Percentiles rank a stretch among this genome's conserved stretches.
Evolutionary conservation across 2,888 invertebrate species (phyloP).

Genomic region (Anarsia innoxiella): DNA sequence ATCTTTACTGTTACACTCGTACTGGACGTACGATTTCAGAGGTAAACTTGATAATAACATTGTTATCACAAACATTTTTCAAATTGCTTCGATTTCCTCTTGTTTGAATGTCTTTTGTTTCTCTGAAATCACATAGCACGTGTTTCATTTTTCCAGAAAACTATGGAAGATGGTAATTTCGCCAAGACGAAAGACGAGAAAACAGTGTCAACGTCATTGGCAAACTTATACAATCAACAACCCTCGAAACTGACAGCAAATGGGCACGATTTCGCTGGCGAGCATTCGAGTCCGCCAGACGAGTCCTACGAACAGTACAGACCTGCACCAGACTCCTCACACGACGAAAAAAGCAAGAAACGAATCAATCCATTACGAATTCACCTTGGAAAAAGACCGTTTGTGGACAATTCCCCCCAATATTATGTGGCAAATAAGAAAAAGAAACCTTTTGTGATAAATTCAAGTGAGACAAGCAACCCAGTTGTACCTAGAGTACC

Average conservation of each 20-base stretch:
- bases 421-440: conserved; percentile 51
- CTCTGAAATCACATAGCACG: conserved; percentile 52
- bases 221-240: conserved; percentile 52
- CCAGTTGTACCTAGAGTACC: conserved; percentile 47
- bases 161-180: conserved; percentile 74
- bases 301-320: conserved; percentile 36
- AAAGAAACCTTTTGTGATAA: conserved; percentile 44
- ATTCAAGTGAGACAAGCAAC: conserved; percentile 45
- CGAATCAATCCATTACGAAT: conserved; percentile 65
- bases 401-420: conserved; percentile 59
- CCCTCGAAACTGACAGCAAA: conserved; percentile 54
- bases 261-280: conserved; percentile 52
- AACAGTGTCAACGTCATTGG: conserved; percentile 46
- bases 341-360: conserved; percentile 53
- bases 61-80: conserved; percentile 49
- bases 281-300: conserved; percentile 36
- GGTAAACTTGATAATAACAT: conserved; percentile 43
- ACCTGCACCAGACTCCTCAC: conserved; percentile 33
- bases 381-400: conserved; percentile 66
- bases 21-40: conserved; percentile 73
- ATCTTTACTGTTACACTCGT: conserved; percentile 67
- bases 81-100: conserved; percentile 60
- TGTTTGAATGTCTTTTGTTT: conserved; percentile 71
- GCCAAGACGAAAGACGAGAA: conserved; percentile 61
- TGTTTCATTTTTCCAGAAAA: conserved; percentile 68